phyloP scores from a whole-genome alignment of 2,113 vertebrate genomes.

The Cnemophilus loriae region DNA sequence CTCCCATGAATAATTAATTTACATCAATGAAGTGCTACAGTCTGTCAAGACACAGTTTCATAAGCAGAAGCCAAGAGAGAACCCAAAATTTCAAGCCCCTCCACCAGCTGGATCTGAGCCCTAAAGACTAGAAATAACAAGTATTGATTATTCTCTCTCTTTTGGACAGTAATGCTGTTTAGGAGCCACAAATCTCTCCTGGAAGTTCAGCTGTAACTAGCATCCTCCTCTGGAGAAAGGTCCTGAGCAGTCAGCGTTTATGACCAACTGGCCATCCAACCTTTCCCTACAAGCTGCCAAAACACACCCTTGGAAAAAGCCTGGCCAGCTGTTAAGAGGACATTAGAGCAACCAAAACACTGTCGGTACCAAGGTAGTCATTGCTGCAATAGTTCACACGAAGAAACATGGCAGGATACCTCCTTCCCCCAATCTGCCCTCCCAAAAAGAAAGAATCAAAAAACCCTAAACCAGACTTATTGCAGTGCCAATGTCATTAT shows the following conservation, averaged over 20 bases:
- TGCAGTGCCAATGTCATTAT: not conserved
- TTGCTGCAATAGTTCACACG: not conserved
- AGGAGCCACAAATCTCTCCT: not conserved
- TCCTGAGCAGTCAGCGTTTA: not conserved
- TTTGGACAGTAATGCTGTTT: not conserved
- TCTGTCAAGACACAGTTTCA: not conserved
- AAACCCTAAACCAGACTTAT: not conserved
- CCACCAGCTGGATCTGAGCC: not conserved
- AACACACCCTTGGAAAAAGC: not conserved
- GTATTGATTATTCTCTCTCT: not conserved
- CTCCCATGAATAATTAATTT: not conserved
- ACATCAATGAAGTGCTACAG: not conserved
- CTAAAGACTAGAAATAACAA: not conserved
- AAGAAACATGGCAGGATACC: not conserved
- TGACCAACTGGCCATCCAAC: not conserved
- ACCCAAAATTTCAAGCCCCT: not conserved
- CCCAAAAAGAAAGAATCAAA: not conserved
- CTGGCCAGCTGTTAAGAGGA: not conserved
- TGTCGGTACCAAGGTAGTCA: fast-evolving
- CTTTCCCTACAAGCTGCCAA: not conserved
- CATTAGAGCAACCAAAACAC: not conserved
- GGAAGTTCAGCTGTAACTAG: not conserved
- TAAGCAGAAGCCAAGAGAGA: not conserved
- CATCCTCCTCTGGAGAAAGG: not conserved
- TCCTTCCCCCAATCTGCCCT: not conserved